phyloP scores from a whole-genome alignment of 2,113 vertebrate species.

The Rhadina sibilatrix region DNA sequence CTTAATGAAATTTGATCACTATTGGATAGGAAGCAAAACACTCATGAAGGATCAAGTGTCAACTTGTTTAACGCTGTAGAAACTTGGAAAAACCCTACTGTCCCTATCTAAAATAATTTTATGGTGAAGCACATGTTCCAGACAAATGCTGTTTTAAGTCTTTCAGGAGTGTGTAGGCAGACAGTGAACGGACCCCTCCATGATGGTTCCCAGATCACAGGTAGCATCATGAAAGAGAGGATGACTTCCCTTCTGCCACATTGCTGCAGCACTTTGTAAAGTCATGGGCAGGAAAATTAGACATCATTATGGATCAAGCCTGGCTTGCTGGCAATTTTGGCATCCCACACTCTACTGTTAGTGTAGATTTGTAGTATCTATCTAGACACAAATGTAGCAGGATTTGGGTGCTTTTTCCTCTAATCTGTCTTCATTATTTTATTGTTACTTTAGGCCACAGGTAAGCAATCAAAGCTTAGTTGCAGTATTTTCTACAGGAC shows the following conservation, averaged over 20 bases:
- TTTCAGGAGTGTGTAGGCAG: neutral
- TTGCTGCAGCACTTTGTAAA: neutral
- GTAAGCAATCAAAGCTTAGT: neutral
- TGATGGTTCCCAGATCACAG: neutral
- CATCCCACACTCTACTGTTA: neutral
- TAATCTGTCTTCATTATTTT: neutral
- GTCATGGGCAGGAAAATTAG: neutral
- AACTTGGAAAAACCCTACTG: neutral
- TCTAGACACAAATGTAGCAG: neutral
- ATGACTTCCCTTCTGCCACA: neutral
- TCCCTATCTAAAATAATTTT: neutral
- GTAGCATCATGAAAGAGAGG: neutral
- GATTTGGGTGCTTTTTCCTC: neutral
- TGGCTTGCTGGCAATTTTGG: neutral
- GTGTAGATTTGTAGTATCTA: neutral
- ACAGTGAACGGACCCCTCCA: neutral
- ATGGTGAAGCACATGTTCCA: neutral
- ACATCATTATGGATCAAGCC: neutral
- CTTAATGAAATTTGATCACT: neutral
- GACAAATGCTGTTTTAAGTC: accelerated
- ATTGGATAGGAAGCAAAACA: neutral
- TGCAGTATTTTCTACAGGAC: neutral
- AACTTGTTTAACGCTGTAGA: neutral
- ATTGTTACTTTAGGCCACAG: neutral
- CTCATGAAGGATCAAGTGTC: neutral